Evolutionary conservation across 2,888 invertebrate species (phyloP).

Genomic region (Elaeidobius kamerunicus): DNA sequence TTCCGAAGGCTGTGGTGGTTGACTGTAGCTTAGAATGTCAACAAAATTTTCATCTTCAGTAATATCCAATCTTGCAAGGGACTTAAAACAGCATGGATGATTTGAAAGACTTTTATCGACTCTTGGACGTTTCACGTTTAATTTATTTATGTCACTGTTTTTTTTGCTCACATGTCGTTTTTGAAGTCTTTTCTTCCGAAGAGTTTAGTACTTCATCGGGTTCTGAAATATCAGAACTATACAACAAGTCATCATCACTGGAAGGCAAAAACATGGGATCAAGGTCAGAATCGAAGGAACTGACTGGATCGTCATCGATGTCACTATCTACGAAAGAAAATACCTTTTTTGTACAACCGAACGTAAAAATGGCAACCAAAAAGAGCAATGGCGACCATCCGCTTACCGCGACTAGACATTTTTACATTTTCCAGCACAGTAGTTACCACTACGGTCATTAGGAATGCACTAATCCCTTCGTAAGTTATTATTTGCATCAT

Average conservation of each 20-base stretch:
- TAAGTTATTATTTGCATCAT: no score
- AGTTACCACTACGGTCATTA: no score
- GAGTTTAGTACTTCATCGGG: background rate
- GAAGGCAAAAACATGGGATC: constrained; percentile 12
- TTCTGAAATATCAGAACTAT: constrained; percentile 1
- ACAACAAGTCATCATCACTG: constrained; percentile 8
- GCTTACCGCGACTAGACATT: background rate
- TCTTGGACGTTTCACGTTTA: background rate
- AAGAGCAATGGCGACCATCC: background rate
- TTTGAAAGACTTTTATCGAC: background rate
- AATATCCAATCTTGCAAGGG: background rate
- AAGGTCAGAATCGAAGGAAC: constrained; percentile 9
- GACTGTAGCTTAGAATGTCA: background rate
- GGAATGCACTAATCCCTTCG: no score
- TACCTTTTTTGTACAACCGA: background rate
- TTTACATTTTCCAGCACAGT: no score
- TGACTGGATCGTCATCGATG: background rate
- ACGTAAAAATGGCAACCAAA: no score
- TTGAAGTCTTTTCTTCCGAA: background rate
- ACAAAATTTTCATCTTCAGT: constrained; percentile 2
- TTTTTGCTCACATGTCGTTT: constrained; percentile 5
- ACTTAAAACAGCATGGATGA: constrained; percentile 12
- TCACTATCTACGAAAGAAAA: background rate
- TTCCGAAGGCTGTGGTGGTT: background rate
- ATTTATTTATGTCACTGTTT: constrained; percentile 1